Evolutionary conservation across 2,797 vertebrate species (phyloP).

Genomic region (Mormyrus hasselquistii): DNA sequence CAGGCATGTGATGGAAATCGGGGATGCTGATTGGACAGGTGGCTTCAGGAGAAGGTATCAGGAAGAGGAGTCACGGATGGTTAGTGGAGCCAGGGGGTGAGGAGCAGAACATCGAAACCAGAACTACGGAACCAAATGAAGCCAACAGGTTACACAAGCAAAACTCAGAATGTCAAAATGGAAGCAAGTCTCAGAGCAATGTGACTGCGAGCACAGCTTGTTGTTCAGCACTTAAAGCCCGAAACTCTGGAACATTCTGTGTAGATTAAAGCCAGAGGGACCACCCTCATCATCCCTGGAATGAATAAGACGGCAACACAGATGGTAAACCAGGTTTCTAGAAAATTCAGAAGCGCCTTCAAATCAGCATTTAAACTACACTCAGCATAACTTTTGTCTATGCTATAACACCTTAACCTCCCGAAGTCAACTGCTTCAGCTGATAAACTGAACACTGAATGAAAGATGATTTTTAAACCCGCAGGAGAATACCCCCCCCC

Average conservation of each 20-base stretch:
- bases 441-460: background rate
- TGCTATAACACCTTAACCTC: background rate
- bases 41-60: background rate
- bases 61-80: background rate
- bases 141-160: background rate
- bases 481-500: background rate
- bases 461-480: background rate
- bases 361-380: background rate
- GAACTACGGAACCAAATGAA: background rate
- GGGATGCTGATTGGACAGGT: background rate
- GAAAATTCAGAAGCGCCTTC: background rate
- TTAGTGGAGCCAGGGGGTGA: background rate
- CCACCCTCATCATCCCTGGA: background rate
- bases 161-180: background rate
- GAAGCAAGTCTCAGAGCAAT: background rate
- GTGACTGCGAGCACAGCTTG: background rate
- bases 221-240: background rate
- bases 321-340: background rate
- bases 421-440: background rate
- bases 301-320: background rate
- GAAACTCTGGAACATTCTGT: background rate
- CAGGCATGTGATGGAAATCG: background rate
- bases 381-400: background rate
- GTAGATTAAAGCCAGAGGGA: background rate
- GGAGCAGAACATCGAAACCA: background rate